Conservation (phyloP, 2,888 invertebrate genomes). For the Cryptus armator region DNA sequence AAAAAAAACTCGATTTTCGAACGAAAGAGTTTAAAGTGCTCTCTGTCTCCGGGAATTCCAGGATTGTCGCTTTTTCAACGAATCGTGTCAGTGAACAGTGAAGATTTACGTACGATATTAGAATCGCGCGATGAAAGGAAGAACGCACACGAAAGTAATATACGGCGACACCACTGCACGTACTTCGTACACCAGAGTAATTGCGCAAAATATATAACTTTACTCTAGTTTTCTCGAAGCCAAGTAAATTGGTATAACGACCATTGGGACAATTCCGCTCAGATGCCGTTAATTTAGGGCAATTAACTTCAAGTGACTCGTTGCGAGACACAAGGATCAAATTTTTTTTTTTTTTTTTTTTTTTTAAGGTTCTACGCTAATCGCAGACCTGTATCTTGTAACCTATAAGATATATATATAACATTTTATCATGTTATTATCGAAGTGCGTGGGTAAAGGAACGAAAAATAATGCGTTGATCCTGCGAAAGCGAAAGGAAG, state of each 20-base stretch:
- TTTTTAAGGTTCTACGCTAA: conserved; percentile 24
- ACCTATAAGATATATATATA: neutral
- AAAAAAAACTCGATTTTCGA: neutral
- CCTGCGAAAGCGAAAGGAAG: conserved; percentile 16
- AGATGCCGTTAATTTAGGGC: conserved; percentile 58
- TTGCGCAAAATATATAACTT: conserved; percentile 23
- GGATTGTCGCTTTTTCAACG: conserved; percentile 22
- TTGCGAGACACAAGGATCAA: conserved; percentile 32
- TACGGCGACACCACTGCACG: neutral
- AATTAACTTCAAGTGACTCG: conserved; percentile 60
- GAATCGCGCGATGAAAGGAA: neutral
- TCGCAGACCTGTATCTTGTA: conserved; percentile 14
- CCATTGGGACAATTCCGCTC: conserved; percentile 24
- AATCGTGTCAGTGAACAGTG: conserved; percentile 33
- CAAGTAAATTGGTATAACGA: conserved; percentile 48
- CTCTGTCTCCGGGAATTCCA: conserved; percentile 19
- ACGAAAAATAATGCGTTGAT: neutral
- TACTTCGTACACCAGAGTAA: neutral
- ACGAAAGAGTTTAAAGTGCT: neutral
- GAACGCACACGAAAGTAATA: neutral
- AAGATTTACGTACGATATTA: conserved; percentile 41
- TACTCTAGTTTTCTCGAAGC: conserved; percentile 22
- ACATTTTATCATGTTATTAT: conserved; percentile 10
- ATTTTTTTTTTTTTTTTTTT: neutral
- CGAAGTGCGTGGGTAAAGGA: neutral